These are phyloP conservation scores for Isotomurus palustris DNA, from an alignment of 2,888 invertebrate genomes.

Conservation along the genomic window DNA sequence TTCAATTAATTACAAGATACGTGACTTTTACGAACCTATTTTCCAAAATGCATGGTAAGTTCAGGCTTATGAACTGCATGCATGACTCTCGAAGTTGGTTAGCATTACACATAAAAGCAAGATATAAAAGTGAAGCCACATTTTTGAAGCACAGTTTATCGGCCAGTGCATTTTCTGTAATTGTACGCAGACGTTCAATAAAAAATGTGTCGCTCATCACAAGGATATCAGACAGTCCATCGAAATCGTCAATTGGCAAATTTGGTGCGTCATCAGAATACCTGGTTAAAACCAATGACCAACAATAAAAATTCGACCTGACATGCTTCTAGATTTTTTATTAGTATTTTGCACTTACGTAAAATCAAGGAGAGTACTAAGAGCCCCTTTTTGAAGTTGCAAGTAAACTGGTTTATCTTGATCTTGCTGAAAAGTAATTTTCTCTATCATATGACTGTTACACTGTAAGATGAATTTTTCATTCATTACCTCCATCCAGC, in stretches of 20 bases:
- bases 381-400: background rate
- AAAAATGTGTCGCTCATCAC: slow-evolving; percentile 77
- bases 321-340: background rate
- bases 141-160: slow-evolving; percentile 68
- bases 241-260: slow-evolving; percentile 53
- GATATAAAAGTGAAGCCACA: slow-evolving; percentile 68
- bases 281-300: background rate
- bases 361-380: background rate
- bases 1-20: no score
- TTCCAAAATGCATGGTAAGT: slow-evolving; percentile 67
- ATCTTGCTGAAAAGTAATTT: background rate
- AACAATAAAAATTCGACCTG: background rate
- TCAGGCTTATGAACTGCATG: slow-evolving; percentile 72
- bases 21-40: slow-evolving; percentile 52
- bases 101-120: slow-evolving; percentile 72
- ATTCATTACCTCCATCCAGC: slow-evolving; percentile 66
- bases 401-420: slow-evolving; percentile 6
- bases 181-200: slow-evolving; percentile 63
- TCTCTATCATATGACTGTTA: background rate
- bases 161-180: slow-evolving; percentile 65
- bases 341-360: slow-evolving; percentile 2
- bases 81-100: slow-evolving; percentile 64
- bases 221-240: slow-evolving; percentile 68
- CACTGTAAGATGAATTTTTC: background rate
- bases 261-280: slow-evolving; percentile 62